These are phyloP conservation scores for Eudyptes chrysolophus DNA, from an alignment of 2,113 vertebrate genomes.

Conservation along the genomic window DNA sequence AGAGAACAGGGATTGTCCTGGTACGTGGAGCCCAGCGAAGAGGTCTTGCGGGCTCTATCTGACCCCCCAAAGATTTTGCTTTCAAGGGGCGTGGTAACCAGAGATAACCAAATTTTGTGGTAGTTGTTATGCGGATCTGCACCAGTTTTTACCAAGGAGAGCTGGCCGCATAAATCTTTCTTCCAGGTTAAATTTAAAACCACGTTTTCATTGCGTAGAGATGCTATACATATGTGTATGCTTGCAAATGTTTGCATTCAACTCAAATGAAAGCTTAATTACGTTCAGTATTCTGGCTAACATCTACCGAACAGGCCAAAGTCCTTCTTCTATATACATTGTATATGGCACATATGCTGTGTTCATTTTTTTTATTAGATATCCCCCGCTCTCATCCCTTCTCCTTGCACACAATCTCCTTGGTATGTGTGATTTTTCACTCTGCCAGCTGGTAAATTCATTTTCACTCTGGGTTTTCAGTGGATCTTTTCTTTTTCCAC, in stretches of 20 bases:
- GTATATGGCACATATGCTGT: not conserved
- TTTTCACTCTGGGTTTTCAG: not conserved
- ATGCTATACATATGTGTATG: not conserved
- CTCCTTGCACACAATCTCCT: not conserved
- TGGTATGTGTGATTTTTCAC: not conserved
- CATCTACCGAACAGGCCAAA: not conserved
- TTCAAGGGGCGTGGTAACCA: not conserved
- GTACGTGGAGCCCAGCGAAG: not conserved
- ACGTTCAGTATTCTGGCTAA: not conserved
- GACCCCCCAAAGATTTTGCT: not conserved
- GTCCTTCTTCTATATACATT: not conserved
- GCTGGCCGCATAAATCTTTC: not conserved
- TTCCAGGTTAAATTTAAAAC: not conserved
- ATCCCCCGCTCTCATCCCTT: not conserved
- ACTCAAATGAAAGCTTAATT: not conserved
- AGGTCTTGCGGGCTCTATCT: not conserved
- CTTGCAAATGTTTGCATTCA: not conserved
- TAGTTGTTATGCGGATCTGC: not conserved
- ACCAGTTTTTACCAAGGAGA: not conserved
- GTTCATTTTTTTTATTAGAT: not conserved
- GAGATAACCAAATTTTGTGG: not conserved
- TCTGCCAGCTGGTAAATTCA: not conserved
- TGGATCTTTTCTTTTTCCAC: not conserved
- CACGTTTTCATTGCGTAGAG: not conserved
- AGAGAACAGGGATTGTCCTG: not conserved